Base-by-base conservation (phyloP, 2,888 invertebrate species). In the Mesorhabditis belari region DNA sequence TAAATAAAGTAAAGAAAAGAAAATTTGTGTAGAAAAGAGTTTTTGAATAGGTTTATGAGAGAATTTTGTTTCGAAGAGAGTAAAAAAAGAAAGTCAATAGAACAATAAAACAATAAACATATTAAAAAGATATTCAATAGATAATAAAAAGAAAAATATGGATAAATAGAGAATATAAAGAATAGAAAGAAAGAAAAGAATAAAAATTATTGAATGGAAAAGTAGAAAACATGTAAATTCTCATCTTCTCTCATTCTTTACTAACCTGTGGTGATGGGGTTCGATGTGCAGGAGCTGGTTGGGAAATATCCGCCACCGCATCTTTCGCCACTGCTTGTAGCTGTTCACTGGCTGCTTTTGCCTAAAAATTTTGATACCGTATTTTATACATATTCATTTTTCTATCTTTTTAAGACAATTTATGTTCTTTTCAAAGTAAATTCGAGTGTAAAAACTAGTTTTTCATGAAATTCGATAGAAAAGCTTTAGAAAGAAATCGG, bases 321-420 rank as follows among this genome's bases (percentile, higher is more conserved):
- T 66, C 61, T n/a, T 71, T 70, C 44, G 73, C 74, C 35, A 72
- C 75, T 27, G 70, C 59, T 61, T 67, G 67, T 54, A 77, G 61
- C 60, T 79, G 77, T 56, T 72, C 77, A 28, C 74, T 65, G 29
- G 77, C 79, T 57, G 76, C 71, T 63, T 75, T 74, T 5, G 78
- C 78, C 70, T 73, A 57, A 28, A 67, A 64, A 28, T 60, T 51
- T 57, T 57, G 5, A 19, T 53, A n/a, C 51, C 21, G n/a, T 9
- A n/a, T n/a, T 50, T n/a, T 50, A 6, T 50, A 50, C 12, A 9
- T 50, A 50, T n/a, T 50, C 51, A 1, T 21, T 50, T 35, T 12
- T 35, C 35, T n/a, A n/a, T n/a, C n/a, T n/a, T n/a, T n/a, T n/a
- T n/a, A n/a, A n/a, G n/a, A n/a, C n/a, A n/a, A n/a, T n/a, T n/a